Base-by-base conservation (phyloP, 1,140 invertebrate species). In the Diorhabda sublineata region DNA sequence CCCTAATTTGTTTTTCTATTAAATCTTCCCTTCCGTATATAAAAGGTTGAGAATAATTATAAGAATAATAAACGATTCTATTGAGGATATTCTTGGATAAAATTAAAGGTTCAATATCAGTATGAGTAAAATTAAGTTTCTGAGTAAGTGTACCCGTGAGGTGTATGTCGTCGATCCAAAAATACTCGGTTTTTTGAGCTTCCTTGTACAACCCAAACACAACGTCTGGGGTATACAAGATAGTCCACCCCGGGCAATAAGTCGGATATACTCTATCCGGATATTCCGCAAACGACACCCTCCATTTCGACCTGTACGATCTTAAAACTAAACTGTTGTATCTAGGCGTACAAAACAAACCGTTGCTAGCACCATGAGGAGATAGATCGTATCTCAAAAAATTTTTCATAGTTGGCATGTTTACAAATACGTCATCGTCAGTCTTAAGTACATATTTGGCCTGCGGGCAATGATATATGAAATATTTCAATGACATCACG, bases 91-190 rank as follows among this genome's bases (percentile, higher is more conserved):
- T 44, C 8, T 58, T 42, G 5, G 71, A 58, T 66, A 79, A 77
- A 78, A 84, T 58, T 67, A 81, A 69, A 45, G 66, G 64, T 9
- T 65, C 58, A 81, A 78, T 69, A 58, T 78, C 69, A 8, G 86
- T 86, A 67, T 87, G 84, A 9, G 84, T 83, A 43, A 89, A 77
- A 77, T 87, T 87, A 6, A 87, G 81, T 77, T 85, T 84, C 71
- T 85, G 79, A 2, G 88, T 87, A 66, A 93, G 77, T 5, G 87
- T 88, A 44, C 92, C 93, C 2, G 92, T 94, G 26, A 94, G 83
- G 73, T 90, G 88, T 7, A 93, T 91, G 82, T 94, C 92, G 78
- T 95, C 92, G 61, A 94, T 92, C 93, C 93, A 95, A 83, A 95
- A 94, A 79, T 89, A 93, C 4, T 82, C 81, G 7, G 85, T 77